These are phyloP conservation scores for Microctonus hyperodae DNA, from an alignment of 2,888 invertebrate genomes.

Conservation along the genomic window DNA sequence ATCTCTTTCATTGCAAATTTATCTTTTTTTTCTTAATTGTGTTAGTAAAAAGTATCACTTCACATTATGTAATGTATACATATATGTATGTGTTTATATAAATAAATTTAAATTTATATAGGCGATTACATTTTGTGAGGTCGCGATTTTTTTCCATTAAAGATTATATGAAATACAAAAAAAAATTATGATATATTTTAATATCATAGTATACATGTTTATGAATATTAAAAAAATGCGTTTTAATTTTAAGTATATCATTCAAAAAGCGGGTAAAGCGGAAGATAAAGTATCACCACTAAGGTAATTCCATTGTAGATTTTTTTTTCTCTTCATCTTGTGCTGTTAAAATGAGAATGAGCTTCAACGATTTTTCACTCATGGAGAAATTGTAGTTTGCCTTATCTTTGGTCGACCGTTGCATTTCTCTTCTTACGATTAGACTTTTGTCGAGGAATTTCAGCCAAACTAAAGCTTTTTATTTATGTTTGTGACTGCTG, in stretches of 20 bases:
- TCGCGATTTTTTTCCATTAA: too few species aligned
- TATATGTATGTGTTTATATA: too few species aligned
- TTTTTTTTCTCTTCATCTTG: background rate
- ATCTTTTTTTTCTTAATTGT: too few species aligned
- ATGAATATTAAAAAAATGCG: background rate
- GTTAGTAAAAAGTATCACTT: too few species aligned
- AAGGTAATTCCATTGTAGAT: background rate
- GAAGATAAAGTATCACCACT: conserved; percentile 17
- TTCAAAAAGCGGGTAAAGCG: conserved; percentile 1
- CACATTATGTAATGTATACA: too few species aligned
- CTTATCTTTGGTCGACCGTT: conserved; percentile 26
- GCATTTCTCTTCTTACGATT: conserved; percentile 29
- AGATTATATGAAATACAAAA: too few species aligned
- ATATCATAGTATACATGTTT: background rate
- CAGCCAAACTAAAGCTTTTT: conserved; percentile 18
- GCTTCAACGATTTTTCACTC: conserved; percentile 25
- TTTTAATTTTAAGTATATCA: conserved; percentile 12
- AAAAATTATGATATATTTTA: background rate
- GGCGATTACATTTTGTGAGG: too few species aligned
- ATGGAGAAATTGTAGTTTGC: conserved; percentile 27
- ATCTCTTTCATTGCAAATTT: too few species aligned
- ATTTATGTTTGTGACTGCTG: conserved; percentile 20
- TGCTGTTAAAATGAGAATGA: background rate
- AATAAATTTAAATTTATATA: too few species aligned
- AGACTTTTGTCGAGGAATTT: conserved; percentile 17